A percentile compares a stretch with the other conserved stretches of the same genome.
Evolutionary conservation across 2,888 invertebrate species (phyloP).

Genomic region (Plutella xylostella): DNA sequence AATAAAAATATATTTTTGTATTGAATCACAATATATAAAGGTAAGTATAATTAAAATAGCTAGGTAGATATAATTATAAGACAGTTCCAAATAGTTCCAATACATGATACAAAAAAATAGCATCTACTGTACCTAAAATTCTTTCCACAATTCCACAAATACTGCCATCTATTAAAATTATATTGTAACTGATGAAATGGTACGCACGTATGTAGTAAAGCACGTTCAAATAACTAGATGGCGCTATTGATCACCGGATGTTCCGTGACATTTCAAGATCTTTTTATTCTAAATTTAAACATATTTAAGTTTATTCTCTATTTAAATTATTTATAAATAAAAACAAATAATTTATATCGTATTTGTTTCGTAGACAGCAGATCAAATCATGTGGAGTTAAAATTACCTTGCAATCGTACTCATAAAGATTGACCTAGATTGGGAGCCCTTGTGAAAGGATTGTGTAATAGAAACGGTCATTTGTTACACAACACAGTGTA

Average conservation of each 20-base stretch:
- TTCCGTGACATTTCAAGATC: not conserved
- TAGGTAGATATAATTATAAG: no score
- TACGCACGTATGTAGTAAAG: not conserved
- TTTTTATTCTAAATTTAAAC: not conserved
- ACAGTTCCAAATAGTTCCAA: no score
- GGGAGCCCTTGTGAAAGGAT: constrained; percentile 70
- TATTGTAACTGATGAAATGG: not conserved
- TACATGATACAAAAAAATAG: no score
- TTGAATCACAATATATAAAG: no score
- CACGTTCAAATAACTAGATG: not conserved
- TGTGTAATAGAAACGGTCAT: constrained; percentile 71
- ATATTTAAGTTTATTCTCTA: constrained; percentile 9
- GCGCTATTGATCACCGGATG: constrained; percentile 6
- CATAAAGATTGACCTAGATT: constrained; percentile 68
- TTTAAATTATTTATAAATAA: no score
- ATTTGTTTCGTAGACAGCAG: not conserved
- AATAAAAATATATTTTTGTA: no score
- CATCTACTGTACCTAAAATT: no score
- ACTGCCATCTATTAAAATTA: not conserved
- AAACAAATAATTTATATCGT: not conserved
- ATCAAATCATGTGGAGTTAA: not conserved
- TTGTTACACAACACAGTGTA: constrained; percentile 65
- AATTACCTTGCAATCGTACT: constrained; percentile 38
- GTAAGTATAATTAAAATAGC: no score
- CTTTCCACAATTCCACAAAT: no score